Conservation (phyloP, 2,797 vertebrate species). For the Syngnathus acus region DNA sequence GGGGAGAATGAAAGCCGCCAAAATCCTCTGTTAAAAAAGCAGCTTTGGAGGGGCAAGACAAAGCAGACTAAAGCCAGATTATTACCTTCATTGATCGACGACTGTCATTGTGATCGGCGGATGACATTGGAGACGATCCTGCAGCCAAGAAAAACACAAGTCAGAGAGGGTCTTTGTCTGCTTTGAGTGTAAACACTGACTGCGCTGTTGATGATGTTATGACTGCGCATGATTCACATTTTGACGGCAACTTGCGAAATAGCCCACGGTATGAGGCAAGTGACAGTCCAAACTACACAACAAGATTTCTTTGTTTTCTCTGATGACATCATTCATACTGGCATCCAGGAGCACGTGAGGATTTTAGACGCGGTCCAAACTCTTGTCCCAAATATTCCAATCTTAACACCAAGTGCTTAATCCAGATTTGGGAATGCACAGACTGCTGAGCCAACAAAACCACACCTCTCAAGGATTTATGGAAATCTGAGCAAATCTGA, state of each 20-base stretch:
- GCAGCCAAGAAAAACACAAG: conserved; percentile 23
- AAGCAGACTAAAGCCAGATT: conserved; percentile 54
- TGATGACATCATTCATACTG: conserved; percentile 57
- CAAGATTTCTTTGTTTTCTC: conserved; percentile 55
- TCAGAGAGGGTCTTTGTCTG: conserved; percentile 1
- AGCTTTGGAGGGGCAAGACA: conserved; percentile 62
- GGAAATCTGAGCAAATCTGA: conserved; percentile 48
- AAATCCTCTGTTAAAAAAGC: conserved; percentile 59
- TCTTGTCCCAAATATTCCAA: conserved; percentile 45
- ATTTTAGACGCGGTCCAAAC: conserved; percentile 41
- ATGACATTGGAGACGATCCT: conserved; percentile 36
- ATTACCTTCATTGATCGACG: conserved; percentile 48
- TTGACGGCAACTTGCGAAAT: conserved; percentile 32
- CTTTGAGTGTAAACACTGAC: conserved; percentile 56
- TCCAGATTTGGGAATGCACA: conserved; percentile 60
- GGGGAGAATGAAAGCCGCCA: conserved; percentile 55
- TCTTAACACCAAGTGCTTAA: conserved; percentile 51
- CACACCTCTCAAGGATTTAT: conserved; percentile 51
- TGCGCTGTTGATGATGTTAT: conserved; percentile 32
- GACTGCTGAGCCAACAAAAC: conserved; percentile 58
- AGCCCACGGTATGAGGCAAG: conserved; percentile 28
- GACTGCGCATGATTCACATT: conserved; percentile 27
- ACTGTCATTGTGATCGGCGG: conserved; percentile 44
- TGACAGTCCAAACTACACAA: conserved; percentile 41
- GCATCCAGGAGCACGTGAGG: conserved; percentile 52